Conservation (phyloP, 1,140 invertebrate species). For the Panulirus ornatus region DNA sequence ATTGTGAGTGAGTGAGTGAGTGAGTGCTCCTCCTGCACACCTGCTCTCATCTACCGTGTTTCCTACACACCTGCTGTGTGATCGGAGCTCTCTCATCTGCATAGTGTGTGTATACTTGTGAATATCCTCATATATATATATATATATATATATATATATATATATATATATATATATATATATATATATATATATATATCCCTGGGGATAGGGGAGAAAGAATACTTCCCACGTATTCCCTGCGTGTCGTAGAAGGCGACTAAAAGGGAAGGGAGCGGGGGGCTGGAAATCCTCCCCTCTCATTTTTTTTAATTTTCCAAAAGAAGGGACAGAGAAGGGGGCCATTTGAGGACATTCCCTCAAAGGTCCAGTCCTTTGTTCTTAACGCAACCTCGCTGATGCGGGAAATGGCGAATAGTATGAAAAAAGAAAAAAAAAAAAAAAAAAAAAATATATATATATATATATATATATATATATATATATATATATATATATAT, state of each 20-base stretch:
- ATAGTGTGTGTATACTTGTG: neutral
- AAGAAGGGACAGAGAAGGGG: no score
- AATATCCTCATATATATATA: slow-evolving; percentile 5
- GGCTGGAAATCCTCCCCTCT: no score
- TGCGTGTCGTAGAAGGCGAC: no score
- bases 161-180: slow-evolving; percentile 41
- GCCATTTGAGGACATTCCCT: no score
- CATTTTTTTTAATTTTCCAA: no score
- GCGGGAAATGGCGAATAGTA: no score
- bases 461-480: slow-evolving; percentile 8
- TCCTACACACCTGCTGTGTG: neutral
- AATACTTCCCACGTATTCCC: no score
- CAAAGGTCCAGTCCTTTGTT: no score
- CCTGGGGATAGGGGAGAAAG: no score
- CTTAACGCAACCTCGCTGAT: no score
- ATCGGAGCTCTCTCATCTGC: neutral
- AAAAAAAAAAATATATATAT: neutral
- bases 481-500: slow-evolving; percentile 17
- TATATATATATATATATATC: no score
- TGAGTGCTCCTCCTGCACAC: neutral
- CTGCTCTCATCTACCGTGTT: neutral
- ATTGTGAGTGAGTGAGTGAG: neutral
- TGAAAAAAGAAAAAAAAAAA: neutral
- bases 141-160: slow-evolving; percentile 36
- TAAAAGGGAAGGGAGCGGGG: no score